phyloP scores from a whole-genome alignment of 2,797 vertebrate genomes.

The Psittacula echo region DNA sequence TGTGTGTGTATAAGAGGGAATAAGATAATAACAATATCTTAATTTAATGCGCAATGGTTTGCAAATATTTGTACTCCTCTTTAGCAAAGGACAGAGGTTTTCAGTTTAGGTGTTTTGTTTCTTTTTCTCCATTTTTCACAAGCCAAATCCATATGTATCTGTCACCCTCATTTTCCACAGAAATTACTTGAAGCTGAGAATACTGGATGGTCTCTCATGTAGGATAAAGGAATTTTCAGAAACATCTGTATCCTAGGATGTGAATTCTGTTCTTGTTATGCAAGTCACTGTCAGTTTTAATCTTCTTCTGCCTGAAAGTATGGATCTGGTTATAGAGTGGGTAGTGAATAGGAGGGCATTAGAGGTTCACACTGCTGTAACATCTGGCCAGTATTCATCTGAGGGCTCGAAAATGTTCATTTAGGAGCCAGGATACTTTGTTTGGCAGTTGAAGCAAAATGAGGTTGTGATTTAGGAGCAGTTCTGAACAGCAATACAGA shows the following conservation, averaged over 20 bases:
- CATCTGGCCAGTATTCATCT: background rate
- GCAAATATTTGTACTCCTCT: background rate
- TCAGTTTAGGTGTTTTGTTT: fast-evolving
- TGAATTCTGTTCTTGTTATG: background rate
- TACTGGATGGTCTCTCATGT: background rate
- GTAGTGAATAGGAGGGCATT: background rate
- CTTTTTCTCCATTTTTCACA: fast-evolving
- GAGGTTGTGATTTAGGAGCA: conserved; percentile 24
- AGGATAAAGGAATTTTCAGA: background rate
- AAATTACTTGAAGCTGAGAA: background rate
- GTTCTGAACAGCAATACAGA: background rate
- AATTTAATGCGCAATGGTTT: background rate
- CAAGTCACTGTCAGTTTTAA: background rate
- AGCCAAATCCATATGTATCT: fast-evolving
- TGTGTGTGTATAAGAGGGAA: background rate
- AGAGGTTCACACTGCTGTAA: background rate
- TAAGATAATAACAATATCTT: background rate
- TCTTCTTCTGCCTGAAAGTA: background rate
- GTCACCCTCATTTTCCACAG: background rate
- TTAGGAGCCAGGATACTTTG: background rate
- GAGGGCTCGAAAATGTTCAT: background rate
- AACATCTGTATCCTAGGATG: background rate
- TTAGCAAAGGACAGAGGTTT: background rate
- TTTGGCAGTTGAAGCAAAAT: background rate
- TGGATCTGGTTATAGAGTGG: background rate